Evolutionary conservation across 2,113 vertebrate species (phyloP).

Genomic region (Albula goreensis): DNA sequence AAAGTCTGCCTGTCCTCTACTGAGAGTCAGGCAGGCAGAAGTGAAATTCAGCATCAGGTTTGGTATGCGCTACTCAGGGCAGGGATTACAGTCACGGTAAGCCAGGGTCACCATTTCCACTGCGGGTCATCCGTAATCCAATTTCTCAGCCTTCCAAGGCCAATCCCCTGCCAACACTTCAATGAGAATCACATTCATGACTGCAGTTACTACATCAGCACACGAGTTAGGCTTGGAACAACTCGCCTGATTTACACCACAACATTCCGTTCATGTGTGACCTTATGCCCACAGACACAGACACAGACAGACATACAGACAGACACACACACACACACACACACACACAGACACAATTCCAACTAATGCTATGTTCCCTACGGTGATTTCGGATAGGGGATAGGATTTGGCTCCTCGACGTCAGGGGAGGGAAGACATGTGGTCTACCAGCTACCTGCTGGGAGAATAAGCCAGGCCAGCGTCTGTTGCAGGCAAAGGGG

Average conservation of each 20-base stretch:
- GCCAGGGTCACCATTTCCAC: constrained; percentile 6
- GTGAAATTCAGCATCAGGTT: neutral
- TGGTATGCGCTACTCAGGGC: neutral
- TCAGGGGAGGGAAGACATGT: neutral
- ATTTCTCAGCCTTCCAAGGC: neutral
- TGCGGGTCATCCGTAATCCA: neutral
- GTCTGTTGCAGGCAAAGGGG: neutral
- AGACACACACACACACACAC: neutral
- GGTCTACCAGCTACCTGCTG: neutral
- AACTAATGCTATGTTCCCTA: neutral
- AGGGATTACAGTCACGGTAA: neutral
- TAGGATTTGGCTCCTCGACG: neutral
- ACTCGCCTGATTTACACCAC: neutral
- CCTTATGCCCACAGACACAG: neutral
- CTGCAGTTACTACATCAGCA: neutral
- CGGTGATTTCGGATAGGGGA: neutral
- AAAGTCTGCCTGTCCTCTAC: neutral
- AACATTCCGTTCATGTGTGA: neutral
- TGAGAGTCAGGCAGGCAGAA: neutral
- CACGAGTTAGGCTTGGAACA: neutral
- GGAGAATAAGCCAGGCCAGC: neutral
- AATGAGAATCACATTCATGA: neutral
- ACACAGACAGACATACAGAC: neutral
- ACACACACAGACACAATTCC: neutral
- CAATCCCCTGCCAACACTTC: neutral